Percentiles rank a stretch among this genome's conserved stretches.
Conservation (phyloP, 2,888 invertebrate genomes). For the Ditylenchus weischeri region DNA sequence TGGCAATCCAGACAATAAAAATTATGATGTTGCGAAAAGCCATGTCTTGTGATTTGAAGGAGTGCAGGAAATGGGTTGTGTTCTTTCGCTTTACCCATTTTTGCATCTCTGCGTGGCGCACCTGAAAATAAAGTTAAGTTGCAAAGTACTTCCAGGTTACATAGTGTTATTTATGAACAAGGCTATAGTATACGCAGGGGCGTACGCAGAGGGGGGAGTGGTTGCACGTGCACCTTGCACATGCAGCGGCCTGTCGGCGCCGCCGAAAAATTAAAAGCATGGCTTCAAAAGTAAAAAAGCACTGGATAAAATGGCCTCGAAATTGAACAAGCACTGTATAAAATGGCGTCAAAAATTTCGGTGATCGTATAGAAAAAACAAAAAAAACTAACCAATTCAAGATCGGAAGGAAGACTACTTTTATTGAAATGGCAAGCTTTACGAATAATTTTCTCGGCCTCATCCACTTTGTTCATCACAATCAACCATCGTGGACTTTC, state of each 20-base stretch:
- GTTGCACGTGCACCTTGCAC: no score
- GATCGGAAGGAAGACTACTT: constrained; percentile 52
- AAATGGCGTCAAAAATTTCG: no score
- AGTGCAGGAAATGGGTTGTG: constrained; percentile 48
- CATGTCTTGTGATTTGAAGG: constrained; percentile 48
- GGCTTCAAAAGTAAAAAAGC: no score
- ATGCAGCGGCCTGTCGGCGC: no score
- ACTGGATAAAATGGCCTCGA: no score
- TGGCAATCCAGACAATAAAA: constrained; percentile 54
- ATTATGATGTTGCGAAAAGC: constrained; percentile 46
- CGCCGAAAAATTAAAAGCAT: no score
- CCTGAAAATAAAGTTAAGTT: constrained; percentile 16
- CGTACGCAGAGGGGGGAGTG: no score
- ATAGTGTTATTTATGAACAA: no score
- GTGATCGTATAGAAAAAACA: not conserved
- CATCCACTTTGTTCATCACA: constrained; percentile 43
- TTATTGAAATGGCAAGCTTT: constrained; percentile 56
- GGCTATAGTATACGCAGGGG: no score
- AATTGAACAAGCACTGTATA: no score
- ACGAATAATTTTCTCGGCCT: constrained; percentile 52
- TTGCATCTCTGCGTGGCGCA: constrained; percentile 48
- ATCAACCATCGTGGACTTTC: constrained; percentile 56
- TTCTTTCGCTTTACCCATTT: constrained; percentile 52
- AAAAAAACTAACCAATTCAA: constrained; percentile 44
- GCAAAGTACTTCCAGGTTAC: not conserved